These are phyloP conservation scores for Silurus glanis DNA, from an alignment of 2,113 vertebrate species.

Conservation along the genomic window DNA sequence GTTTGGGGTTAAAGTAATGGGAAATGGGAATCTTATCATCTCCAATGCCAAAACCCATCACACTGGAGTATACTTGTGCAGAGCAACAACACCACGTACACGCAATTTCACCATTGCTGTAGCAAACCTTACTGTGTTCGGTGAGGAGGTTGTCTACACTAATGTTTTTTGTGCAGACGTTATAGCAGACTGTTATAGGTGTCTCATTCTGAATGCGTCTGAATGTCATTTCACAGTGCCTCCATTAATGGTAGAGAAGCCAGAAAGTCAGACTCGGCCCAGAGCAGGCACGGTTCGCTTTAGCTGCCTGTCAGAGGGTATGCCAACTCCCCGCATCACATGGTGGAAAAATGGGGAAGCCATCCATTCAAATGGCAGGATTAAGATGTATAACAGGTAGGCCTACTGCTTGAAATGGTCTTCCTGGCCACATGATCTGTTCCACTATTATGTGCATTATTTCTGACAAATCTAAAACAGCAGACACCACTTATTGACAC, in stretches of 20 bases:
- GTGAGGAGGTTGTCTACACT: slow-evolving; percentile 66
- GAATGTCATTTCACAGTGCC: slow-evolving; percentile 75
- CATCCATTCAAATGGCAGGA: slow-evolving; percentile 92
- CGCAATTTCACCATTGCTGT: slow-evolving; percentile 89
- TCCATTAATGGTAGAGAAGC: slow-evolving; percentile 88
- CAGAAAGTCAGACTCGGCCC: slow-evolving; percentile 93
- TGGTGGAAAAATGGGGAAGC: slow-evolving; percentile 94
- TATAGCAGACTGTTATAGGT: neutral
- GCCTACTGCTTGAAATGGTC: neutral
- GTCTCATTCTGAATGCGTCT: slow-evolving; percentile 24
- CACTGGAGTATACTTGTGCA: slow-evolving; percentile 86
- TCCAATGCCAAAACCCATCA: slow-evolving; percentile 81
- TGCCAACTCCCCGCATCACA: slow-evolving; percentile 83
- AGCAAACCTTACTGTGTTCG: slow-evolving; percentile 85
- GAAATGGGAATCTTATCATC: slow-evolving; percentile 92
- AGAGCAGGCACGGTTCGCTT: slow-evolving; percentile 95
- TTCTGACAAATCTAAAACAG: neutral
- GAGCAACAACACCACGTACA: slow-evolving; percentile 91
- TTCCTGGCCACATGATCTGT: neutral
- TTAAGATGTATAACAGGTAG: slow-evolving; percentile 98
- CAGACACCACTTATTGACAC: neutral
- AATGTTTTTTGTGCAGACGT: neutral
- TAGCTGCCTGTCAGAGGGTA: slow-evolving; percentile 90
- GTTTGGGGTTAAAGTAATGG: slow-evolving; percentile 89
- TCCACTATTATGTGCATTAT: neutral